Conservation (phyloP, 2,888 invertebrate genomes). For the Spialia ferax region DNA sequence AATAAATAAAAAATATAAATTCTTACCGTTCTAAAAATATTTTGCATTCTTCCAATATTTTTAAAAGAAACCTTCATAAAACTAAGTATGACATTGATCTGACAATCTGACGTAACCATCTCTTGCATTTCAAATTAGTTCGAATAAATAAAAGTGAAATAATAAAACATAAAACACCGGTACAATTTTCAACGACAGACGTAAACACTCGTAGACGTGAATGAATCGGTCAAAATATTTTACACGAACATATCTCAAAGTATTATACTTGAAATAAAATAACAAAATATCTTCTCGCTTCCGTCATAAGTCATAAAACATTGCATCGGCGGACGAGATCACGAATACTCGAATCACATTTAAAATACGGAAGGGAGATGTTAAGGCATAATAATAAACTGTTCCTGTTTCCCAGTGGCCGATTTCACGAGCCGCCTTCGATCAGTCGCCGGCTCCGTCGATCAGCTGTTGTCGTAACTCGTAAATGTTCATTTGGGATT, state of each 20-base stretch:
- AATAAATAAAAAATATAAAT: no score
- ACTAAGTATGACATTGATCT: not conserved
- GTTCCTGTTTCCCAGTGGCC: constrained; percentile 14
- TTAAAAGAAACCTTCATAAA: no score
- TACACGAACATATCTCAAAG: not conserved
- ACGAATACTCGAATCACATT: not conserved
- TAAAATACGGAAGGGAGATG: constrained; percentile 14
- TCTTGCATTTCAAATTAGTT: constrained; percentile 2
- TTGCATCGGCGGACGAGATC: constrained; percentile 6
- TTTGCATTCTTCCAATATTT: no score
- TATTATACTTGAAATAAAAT: constrained; percentile 8
- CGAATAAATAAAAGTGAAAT: constrained; percentile 3
- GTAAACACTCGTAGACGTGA: constrained; percentile 5
- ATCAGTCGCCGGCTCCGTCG: constrained; percentile 1
- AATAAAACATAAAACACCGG: constrained; percentile 1
- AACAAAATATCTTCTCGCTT: not conserved
- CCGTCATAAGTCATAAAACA: not conserved
- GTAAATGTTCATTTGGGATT: constrained; percentile 38
- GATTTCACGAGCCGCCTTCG: constrained; percentile 18
- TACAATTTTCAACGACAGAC: not conserved
- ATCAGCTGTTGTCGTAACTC: constrained; percentile 34
- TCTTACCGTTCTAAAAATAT: no score
- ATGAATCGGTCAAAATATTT: constrained; percentile 12
- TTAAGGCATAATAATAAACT: constrained; percentile 17
- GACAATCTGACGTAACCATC: not conserved